A percentile compares a stretch with the other conserved stretches of the same genome.
Conservation (phyloP, 2,797 vertebrate species). For the Sebastes aleutianus region DNA sequence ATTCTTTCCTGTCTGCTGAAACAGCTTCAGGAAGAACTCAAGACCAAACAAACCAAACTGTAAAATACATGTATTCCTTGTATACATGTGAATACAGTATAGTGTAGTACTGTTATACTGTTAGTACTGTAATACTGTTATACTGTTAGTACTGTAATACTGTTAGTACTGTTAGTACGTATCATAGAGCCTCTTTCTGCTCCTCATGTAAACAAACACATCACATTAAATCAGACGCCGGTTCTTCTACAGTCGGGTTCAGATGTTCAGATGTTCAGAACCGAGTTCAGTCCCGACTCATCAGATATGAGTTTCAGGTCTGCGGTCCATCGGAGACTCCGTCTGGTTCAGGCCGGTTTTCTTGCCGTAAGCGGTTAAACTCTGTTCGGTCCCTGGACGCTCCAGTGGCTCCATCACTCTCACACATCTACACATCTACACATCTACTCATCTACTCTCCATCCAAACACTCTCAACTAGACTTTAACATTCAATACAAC, state of each 20-base stretch:
- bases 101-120: no score
- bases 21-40: no score
- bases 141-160: no score
- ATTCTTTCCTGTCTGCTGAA: no score
- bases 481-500: slow-evolving; percentile 25
- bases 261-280: neutral
- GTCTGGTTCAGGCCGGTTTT: slow-evolving; percentile 25
- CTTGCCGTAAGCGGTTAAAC: slow-evolving; percentile 30
- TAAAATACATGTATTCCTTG: no score
- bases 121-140: no score
- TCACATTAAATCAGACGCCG: neutral
- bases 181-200: neutral
- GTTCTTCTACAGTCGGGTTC: neutral
- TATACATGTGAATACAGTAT: no score
- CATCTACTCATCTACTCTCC: neutral
- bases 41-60: no score
- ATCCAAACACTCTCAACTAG: neutral
- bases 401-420: slow-evolving; percentile 4
- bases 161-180: no score
- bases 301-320: neutral
- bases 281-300: slow-evolving; percentile 4
- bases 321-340: neutral
- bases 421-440: neutral
- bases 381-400: slow-evolving; percentile 8
- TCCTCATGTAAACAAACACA: neutral